These are phyloP conservation scores for Deilephila porcellus DNA, from an alignment of 2,888 invertebrate species.

Conservation along the genomic window DNA sequence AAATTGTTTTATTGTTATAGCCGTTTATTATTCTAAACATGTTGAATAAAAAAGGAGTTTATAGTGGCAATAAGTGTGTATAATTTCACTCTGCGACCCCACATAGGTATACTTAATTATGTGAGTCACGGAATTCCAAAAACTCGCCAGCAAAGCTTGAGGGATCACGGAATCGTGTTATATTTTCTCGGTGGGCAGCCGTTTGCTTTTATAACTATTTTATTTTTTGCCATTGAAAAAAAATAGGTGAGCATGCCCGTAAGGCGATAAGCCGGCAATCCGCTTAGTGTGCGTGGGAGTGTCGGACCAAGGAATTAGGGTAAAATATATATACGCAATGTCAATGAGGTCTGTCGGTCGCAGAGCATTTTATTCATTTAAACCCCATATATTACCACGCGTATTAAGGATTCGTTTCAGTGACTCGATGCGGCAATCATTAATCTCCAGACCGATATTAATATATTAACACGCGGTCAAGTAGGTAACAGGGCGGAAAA, in stretches of 20 bases:
- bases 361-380: conserved; percentile 2
- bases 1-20: conserved; percentile 39
- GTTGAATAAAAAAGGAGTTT: conserved; percentile 79
- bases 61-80: conserved; percentile 81
- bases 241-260: conserved; percentile 74
- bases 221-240: conserved; percentile 74
- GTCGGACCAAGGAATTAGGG: conserved; percentile 66
- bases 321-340: conserved; percentile 66
- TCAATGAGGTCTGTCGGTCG: conserved; percentile 9
- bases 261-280: conserved; percentile 81
- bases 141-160: conserved; percentile 73
- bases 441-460: background rate
- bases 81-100: conserved; percentile 77
- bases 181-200: conserved; percentile 61
- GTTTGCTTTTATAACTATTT: conserved; percentile 67
- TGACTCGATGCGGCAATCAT: conserved; percentile 28
- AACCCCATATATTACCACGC: conserved; percentile 17
- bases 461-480: conserved; percentile 3
- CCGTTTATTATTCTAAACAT: conserved; percentile 70
- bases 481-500: conserved; percentile 20
- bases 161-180: conserved; percentile 76
- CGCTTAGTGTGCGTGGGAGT: conserved; percentile 76
- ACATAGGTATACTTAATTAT: conserved; percentile 79
- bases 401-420: conserved; percentile 63
- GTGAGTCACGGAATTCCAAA: conserved; percentile 83